Percentiles rank a stretch among this genome's conserved stretches.
phyloP scores from a whole-genome alignment of 2,113 vertebrate species.

The Phaetusa simplex region DNA sequence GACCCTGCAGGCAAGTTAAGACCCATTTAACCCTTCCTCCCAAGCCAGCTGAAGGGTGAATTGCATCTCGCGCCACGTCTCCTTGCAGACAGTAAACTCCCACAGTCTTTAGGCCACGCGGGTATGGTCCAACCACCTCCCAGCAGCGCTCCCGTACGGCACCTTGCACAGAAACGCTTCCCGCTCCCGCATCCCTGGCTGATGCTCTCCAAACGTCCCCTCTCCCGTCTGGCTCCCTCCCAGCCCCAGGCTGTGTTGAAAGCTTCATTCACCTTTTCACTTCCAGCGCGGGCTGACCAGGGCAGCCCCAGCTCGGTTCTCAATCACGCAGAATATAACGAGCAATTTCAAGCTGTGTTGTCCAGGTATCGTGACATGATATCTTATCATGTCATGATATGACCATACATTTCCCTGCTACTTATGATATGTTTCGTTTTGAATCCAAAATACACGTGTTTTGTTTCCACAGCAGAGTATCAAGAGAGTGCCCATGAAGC shows the following conservation, averaged over 20 bases:
- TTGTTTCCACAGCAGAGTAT: not conserved
- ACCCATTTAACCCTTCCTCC: not conserved
- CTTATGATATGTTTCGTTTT: not conserved
- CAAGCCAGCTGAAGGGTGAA: not conserved
- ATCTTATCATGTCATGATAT: not conserved
- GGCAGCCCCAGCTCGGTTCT: not conserved
- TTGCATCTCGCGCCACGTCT: rapidly evolving
- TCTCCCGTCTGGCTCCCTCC: not conserved
- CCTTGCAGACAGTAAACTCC: not conserved
- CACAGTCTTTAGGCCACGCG: rapidly evolving
- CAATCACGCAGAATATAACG: not conserved
- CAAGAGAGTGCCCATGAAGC: not conserved
- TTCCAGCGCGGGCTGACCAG: not conserved
- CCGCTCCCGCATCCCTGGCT: not conserved
- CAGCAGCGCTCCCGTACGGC: not conserved
- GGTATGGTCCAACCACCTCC: rapidly evolving
- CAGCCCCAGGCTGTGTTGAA: not conserved
- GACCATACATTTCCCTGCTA: not conserved
- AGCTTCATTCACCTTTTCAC: not conserved
- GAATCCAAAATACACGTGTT: not conserved
- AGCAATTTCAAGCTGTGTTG: not conserved
- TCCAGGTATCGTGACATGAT: not conserved
- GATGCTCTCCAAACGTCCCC: not conserved
- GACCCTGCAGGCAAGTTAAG: not conserved
- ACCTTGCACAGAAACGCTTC: not conserved